Evolutionary conservation across 2,113 vertebrate genomes (phyloP).

Genomic region (Mus spicilegus): DNA sequence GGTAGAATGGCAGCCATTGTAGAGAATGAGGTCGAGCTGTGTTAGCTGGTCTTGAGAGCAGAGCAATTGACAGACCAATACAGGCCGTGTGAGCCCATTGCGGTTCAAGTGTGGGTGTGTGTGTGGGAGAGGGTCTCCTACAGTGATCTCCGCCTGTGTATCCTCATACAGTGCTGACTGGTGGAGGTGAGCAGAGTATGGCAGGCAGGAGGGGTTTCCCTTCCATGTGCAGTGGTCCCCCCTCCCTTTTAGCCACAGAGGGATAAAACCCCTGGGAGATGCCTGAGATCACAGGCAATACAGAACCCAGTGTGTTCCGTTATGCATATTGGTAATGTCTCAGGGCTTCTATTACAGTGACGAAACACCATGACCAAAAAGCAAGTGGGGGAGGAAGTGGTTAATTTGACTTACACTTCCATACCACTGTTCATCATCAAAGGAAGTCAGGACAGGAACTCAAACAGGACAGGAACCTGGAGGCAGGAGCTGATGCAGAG

Average conservation of each 20-base stretch:
- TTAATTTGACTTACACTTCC: neutral
- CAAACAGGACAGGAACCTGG: neutral
- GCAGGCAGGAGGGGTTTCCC: too few species aligned
- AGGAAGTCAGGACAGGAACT: neutral
- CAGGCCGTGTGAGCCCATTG: neutral
- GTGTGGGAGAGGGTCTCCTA: neutral
- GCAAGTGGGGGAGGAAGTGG: neutral
- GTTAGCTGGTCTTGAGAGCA: neutral
- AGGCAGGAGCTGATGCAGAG: neutral
- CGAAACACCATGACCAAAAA: neutral
- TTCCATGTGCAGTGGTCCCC: neutral
- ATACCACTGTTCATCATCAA: neutral
- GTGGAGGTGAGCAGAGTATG: neutral
- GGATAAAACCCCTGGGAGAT: neutral
- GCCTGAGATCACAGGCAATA: neutral
- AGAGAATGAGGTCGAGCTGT: neutral
- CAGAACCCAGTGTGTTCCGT: too few species aligned
- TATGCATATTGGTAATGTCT: neutral
- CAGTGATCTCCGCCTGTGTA: accelerated
- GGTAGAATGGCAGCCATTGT: neutral
- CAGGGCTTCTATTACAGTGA: neutral
- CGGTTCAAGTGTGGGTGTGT: neutral
- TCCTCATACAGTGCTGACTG: neutral
- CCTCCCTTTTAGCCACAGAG: neutral
- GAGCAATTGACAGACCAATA: neutral